Conservation (phyloP, 1,140 invertebrate species). For the Potamilus streckersoni region DNA sequence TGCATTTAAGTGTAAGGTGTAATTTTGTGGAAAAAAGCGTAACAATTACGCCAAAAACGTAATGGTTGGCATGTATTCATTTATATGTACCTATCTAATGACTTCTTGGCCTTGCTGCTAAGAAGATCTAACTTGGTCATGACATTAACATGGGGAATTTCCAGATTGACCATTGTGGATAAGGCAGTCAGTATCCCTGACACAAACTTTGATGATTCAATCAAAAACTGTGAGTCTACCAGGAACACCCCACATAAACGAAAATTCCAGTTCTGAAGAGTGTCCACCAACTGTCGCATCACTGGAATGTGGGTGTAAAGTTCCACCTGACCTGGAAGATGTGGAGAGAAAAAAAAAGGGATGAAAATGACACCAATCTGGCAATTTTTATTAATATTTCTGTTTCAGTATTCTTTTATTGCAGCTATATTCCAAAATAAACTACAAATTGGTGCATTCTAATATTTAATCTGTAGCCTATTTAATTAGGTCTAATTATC, state of each 20-base stretch:
- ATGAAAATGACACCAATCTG: too few species aligned
- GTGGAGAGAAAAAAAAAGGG: background rate
- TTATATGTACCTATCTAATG: conserved; percentile 74
- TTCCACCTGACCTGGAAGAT: conserved; percentile 87
- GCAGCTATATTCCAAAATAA: too few species aligned
- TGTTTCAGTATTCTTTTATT: too few species aligned
- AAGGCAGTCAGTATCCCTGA: conserved; percentile 94
- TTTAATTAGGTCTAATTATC: background rate
- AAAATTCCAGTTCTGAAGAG: conserved; percentile 89
- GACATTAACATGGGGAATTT: conserved; percentile 94
- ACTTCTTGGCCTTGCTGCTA: conserved; percentile 82
- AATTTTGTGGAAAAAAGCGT: too few species aligned
- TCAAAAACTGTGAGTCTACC: conserved; percentile 96
- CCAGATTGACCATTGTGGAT: conserved; percentile 96
- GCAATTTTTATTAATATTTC: too few species aligned
- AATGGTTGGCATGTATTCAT: too few species aligned
- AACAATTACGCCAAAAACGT: too few species aligned
- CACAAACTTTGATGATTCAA: conserved; percentile 95
- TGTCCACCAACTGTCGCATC: conserved; percentile 84
- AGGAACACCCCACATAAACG: conserved; percentile 92
- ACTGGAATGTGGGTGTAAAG: conserved; percentile 96
- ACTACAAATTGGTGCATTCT: background rate
- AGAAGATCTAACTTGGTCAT: conserved; percentile 96
- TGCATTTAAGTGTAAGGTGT: too few species aligned
- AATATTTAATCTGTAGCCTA: background rate